Conservation (phyloP, 2,113 vertebrate species). For the Cyphomyrus discorhynchus region DNA sequence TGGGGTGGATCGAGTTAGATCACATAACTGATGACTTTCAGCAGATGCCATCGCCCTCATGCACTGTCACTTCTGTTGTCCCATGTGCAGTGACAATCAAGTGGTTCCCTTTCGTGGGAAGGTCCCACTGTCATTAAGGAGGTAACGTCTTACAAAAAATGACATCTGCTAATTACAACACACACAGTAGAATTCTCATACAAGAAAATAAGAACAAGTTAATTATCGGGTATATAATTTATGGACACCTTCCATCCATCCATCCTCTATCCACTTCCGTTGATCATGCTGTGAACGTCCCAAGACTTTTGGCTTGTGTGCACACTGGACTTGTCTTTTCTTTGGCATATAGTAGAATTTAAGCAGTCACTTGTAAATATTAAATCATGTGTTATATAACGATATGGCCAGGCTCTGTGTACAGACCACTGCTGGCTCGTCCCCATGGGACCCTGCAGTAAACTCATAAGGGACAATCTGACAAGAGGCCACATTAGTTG, state of each 20-base stretch:
- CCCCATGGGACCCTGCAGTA: not conserved
- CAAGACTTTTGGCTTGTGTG: not conserved
- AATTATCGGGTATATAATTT: not conserved
- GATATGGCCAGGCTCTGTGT: not conserved
- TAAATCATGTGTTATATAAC: not conserved
- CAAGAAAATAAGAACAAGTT: not conserved
- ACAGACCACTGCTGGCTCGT: not conserved
- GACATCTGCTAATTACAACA: not conserved
- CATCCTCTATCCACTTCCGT: not conserved
- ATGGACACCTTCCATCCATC: not conserved
- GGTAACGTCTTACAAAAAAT: not conserved
- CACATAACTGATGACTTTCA: constrained; percentile 14
- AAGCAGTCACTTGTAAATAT: not conserved
- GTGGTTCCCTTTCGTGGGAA: not conserved
- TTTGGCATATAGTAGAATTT: not conserved
- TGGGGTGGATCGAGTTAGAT: not conserved
- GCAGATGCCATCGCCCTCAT: constrained; percentile 3
- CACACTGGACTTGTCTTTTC: not conserved
- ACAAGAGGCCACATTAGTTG: not conserved
- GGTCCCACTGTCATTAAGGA: not conserved
- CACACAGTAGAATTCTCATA: not conserved
- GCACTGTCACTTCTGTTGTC: not conserved
- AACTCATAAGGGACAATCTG: not conserved
- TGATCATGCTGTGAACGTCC: not conserved
- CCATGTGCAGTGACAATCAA: not conserved